Evolutionary conservation across 2,113 vertebrate species (phyloP).

Genomic region (Girardinichthys multiradiatus): DNA sequence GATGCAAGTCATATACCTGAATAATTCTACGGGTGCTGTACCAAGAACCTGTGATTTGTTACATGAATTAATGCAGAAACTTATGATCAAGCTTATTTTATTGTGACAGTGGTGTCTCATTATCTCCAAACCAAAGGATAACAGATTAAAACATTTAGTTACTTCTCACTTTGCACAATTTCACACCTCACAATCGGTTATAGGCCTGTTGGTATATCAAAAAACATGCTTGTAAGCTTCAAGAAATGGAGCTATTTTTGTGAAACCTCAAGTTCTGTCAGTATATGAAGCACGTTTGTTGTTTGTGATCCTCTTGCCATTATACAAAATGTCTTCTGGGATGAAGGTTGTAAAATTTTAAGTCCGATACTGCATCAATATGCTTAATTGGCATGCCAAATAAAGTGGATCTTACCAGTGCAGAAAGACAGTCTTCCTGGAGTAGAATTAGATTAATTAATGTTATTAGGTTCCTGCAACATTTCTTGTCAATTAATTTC

Average conservation of each 20-base stretch:
- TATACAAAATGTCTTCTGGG: too few relatives aligned
- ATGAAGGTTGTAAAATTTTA: neutral
- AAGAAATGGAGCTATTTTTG: neutral
- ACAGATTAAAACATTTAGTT: neutral
- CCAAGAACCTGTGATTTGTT: neutral
- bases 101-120: neutral
- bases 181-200: too few relatives aligned
- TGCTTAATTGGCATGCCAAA: neutral
- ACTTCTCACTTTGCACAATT: too few relatives aligned
- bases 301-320: too few relatives aligned
- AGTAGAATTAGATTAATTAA: neutral
- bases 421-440: neutral
- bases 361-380: too few relatives aligned
- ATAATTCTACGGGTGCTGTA: neutral
- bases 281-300: too few relatives aligned
- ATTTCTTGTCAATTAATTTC: neutral
- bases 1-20: conserved; percentile 6
- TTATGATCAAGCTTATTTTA: neutral
- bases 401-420: neutral
- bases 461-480: neutral
- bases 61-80: neutral
- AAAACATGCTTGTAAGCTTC: neutral
- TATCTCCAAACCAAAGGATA: neutral
- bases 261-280: neutral
- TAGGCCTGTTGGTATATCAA: too few relatives aligned